Evolutionary conservation across 2,888 invertebrate genomes (phyloP), one percentile per base, ranked within the genome.

Genomic region (Tenthredo livida): DNA sequence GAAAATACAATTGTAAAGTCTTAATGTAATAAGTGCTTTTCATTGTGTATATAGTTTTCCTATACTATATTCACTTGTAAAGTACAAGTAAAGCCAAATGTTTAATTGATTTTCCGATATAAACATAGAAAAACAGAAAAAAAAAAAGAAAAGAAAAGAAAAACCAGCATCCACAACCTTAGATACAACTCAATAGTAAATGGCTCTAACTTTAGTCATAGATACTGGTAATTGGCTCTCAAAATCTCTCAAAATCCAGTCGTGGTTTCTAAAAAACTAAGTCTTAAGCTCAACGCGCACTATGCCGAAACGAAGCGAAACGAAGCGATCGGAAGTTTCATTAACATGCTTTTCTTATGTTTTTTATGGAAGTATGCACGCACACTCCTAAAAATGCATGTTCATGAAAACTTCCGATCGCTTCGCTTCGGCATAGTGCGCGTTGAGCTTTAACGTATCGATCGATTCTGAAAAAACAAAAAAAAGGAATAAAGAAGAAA

Each of bases 1-100:
- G 61, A 80, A 80, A 61, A 61, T 80, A 54, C n/a, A 78, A 58
- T 17, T 47, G 75, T 75, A 72, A 40, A 37, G 17, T 70, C 70
- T 75, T 47, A 21, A 75, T 75, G 33, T 37, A 17, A 75, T n/a
- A n/a, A 21, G n/a, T 47, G n/a, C 33, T 54, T 21, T 33, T 33
- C 9, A 37, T 80, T 5, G 50, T 54, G 33, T 77, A 47, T 58
- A 25, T 54, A 61, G 9, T 40, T 65, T 61, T 40, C 21, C 50
- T 61, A 65, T 43, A 61, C 80, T 80, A 61, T 12, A 61, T 50
- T 15, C 33, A 75, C 50, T 75, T 75, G 25, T 72, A n/a, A 33
- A 17, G n/a, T 72, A 40, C n/a, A 37, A 10, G n/a, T 33, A 37
- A 72, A 72, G 10, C n/a, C 21, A 15, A 15, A 47, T 72, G 9